phyloP scores from a whole-genome alignment of 2,888 invertebrate genomes.

The Escarpia spicata region DNA sequence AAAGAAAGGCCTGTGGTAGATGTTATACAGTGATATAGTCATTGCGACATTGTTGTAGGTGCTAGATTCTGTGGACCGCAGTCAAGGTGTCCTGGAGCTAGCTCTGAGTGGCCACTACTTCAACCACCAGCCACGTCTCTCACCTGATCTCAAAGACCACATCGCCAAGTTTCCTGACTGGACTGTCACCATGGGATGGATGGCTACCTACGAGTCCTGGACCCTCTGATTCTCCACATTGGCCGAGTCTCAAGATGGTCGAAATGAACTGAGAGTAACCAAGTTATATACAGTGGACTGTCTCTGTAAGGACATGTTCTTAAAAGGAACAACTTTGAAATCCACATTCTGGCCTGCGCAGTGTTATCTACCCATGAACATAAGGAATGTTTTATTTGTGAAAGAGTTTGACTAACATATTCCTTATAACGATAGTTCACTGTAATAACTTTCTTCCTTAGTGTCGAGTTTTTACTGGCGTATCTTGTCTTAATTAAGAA shows the following conservation, averaged over 20 bases:
- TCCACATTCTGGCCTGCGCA: no score
- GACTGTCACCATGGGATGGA: constrained; percentile 36
- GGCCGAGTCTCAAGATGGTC: no score
- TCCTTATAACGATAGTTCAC: no score
- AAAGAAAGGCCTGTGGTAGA: background rate
- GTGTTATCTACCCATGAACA: no score
- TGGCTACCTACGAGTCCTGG: constrained; percentile 41
- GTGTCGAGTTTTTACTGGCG: background rate
- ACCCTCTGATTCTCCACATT: constrained; percentile 27
- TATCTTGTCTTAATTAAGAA: background rate
- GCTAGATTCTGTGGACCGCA: background rate
- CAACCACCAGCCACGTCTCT: constrained; percentile 27
- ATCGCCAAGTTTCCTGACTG: constrained; percentile 35
- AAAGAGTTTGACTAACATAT: no score
- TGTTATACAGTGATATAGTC: background rate
- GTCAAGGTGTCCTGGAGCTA: constrained; percentile 31
- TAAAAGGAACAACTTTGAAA: no score
- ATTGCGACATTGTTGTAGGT: constrained; percentile 6
- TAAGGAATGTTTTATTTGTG: no score
- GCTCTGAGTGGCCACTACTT: constrained; percentile 40
- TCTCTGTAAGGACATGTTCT: background rate
- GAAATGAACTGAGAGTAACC: background rate
- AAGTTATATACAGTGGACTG: background rate
- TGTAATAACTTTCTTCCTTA: no score
- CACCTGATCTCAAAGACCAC: constrained; percentile 28